Conservation (phyloP, 1,140 invertebrate genomes). For the Drepana arcuata region DNA sequence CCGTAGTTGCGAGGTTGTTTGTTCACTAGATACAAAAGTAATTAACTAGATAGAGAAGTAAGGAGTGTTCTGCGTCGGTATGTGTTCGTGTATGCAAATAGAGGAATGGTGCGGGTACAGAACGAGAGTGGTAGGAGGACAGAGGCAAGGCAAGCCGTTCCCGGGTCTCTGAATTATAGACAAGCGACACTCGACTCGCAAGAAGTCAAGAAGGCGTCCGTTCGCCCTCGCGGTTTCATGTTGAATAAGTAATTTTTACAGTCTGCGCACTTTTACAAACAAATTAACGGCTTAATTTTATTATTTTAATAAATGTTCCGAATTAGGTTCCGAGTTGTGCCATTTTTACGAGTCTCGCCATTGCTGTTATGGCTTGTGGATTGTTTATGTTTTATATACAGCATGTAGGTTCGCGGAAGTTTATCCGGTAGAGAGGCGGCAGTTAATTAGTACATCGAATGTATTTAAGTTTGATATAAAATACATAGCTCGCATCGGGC, state of each 20-base stretch:
- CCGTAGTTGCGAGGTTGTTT: no score
- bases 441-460: slow-evolving; percentile 4
- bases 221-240: slow-evolving; percentile 41
- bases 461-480: slow-evolving; percentile 4
- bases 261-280: slow-evolving; percentile 68
- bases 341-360: slow-evolving; percentile 60
- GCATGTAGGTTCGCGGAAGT: slow-evolving; percentile 8
- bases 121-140: no score
- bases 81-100: no score
- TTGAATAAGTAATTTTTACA: slow-evolving; percentile 68
- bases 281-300: slow-evolving; percentile 68
- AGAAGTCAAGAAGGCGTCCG: slow-evolving; percentile 30
- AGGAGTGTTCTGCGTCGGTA: no score
- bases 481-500: not conserved
- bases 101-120: no score
- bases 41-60: no score
- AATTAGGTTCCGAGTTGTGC: slow-evolving; percentile 50
- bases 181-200: slow-evolving; percentile 35
- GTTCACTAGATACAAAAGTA: no score
- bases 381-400: slow-evolving; percentile 57
- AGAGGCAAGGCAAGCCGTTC: no score
- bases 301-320: slow-evolving; percentile 68
- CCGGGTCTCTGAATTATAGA: slow-evolving; percentile 51
- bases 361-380: slow-evolving; percentile 37
- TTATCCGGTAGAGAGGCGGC: not conserved